phyloP scores from a whole-genome alignment of 2,797 vertebrate genomes.

The Cephalopachus bancanus region DNA sequence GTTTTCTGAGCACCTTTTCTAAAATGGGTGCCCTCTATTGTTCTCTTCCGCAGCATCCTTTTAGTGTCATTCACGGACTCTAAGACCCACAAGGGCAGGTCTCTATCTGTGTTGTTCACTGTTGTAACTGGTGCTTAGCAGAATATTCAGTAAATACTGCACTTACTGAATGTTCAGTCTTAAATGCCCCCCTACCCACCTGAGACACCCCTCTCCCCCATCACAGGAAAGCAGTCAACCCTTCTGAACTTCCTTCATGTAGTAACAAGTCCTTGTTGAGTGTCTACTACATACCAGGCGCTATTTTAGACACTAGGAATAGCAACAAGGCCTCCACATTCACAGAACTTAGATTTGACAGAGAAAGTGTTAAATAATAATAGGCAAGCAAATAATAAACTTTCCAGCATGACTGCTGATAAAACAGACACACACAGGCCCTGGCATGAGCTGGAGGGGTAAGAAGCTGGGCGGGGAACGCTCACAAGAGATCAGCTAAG shows the following conservation, averaged over 20 bases:
- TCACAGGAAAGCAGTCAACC: neutral
- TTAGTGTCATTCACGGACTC: neutral
- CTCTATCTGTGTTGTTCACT: neutral
- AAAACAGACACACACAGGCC: constrained; percentile 45
- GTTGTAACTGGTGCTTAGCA: neutral
- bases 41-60: neutral
- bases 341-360: neutral
- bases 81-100: neutral
- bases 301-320: neutral
- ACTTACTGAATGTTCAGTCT: neutral
- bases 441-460: neutral
- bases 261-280: constrained; percentile 4
- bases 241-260: neutral
- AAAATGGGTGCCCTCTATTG: neutral
- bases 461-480: neutral
- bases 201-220: neutral
- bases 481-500: neutral
- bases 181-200: neutral
- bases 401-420: neutral
- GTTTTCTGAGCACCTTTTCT: neutral
- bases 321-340: constrained; percentile 1
- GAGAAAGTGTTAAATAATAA: neutral
- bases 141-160: constrained; percentile 14
- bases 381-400: neutral
- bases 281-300: neutral